Conservation (phyloP, 1,140 invertebrate genomes). For the Calycopis cecrops region DNA sequence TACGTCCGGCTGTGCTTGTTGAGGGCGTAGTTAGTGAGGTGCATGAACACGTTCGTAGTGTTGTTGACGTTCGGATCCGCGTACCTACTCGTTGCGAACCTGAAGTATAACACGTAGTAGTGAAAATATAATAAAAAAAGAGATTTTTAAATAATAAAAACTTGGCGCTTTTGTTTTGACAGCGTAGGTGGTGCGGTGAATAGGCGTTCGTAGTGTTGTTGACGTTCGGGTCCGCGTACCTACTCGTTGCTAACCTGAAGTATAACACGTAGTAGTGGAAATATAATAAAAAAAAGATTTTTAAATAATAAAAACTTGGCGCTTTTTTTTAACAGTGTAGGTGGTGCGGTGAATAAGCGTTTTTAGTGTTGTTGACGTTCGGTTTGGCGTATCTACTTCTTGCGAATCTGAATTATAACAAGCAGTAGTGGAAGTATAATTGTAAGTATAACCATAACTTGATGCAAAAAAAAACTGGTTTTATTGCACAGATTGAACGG, state of each 20-base stretch:
- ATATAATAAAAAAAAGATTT: too few relatives aligned
- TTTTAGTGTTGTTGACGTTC: constrained; percentile 83
- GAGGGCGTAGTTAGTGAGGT: constrained; percentile 97
- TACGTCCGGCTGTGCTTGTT: constrained; percentile 93
- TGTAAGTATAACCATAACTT: too few relatives aligned
- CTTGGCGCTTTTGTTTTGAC: constrained; percentile 80
- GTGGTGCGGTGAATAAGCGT: constrained; percentile 99
- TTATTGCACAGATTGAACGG: too few relatives aligned
- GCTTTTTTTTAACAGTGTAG: constrained; percentile 91
- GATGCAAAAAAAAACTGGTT: too few relatives aligned
- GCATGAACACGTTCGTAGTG: constrained; percentile 93
- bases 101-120: constrained; percentile 35
- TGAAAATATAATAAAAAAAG: too few relatives aligned
- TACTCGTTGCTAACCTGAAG: constrained; percentile 88
- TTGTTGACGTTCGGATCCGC: constrained; percentile 87
- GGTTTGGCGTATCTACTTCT: constrained; percentile 90
- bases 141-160: too few relatives aligned
- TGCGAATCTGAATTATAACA: constrained; percentile 80
- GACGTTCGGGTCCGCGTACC: constrained; percentile 86
- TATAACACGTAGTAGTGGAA: neutral
- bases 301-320: too few relatives aligned
- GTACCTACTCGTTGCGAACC: constrained; percentile 92
- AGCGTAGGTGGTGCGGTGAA: constrained; percentile 98
- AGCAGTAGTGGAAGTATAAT: too few relatives aligned
- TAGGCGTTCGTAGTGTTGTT: constrained; percentile 91